Percentiles rank a stretch among this genome's conserved stretches.
Evolutionary conservation across 2,888 invertebrate genomes (phyloP).

Genomic region (Axea sp.): DNA sequence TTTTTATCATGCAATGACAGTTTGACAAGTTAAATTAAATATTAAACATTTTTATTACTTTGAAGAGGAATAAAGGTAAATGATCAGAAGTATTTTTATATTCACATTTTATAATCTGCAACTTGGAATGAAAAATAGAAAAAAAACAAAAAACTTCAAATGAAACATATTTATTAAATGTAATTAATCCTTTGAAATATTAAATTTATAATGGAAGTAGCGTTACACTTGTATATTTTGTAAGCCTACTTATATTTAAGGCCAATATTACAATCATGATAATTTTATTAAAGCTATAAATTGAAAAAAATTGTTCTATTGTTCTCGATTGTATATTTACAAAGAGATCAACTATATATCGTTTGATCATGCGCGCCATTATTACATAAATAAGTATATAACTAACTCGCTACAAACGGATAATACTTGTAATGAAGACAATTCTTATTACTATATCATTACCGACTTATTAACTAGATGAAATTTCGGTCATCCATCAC

Average conservation of each 20-base stretch:
- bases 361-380: constrained; percentile 8
- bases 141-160: constrained; percentile 8
- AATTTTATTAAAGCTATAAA: constrained; percentile 17
- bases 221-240: constrained; percentile 24
- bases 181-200: constrained; percentile 22
- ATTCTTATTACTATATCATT: constrained; percentile 4
- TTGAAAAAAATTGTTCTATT: constrained; percentile 9
- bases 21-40: no score
- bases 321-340: constrained; percentile 29
- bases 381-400: constrained; percentile 30
- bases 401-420: constrained; percentile 16
- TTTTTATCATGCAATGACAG: no score
- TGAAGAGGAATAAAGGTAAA: no score
- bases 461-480: constrained; percentile 7
- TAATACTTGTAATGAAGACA: constrained; percentile 26
- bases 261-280: constrained; percentile 31
- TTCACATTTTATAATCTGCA: no score
- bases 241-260: constrained; percentile 26
- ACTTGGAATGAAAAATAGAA: constrained; percentile 20
- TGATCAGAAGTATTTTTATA: no score
- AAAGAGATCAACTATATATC: constrained; percentile 31
- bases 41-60: no score
- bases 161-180: constrained; percentile 34
- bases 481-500: constrained; percentile 37
- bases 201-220: constrained; percentile 35